These are phyloP conservation scores for Hydrolagus affinis DNA, from an alignment of 2,113 vertebrate genomes.

Conservation along the genomic window DNA sequence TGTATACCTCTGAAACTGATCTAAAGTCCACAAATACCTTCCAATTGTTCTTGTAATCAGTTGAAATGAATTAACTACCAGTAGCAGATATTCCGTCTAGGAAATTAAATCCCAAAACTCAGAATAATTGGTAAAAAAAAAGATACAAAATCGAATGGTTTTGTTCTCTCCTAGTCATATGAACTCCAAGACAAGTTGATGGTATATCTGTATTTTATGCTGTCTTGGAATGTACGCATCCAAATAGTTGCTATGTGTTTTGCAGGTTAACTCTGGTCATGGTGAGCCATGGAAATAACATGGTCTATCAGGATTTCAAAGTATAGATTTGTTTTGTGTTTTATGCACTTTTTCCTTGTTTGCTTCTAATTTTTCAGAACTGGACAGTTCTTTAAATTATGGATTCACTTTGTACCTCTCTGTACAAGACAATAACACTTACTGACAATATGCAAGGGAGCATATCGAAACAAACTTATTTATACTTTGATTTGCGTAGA, in stretches of 20 bases:
- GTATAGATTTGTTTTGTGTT: constrained; percentile 16
- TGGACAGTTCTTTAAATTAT: background rate
- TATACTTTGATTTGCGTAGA: constrained; percentile 60
- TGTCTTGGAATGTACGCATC: background rate
- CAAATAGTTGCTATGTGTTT: constrained; percentile 2
- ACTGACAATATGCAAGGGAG: constrained; percentile 48
- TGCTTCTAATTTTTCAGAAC: background rate
- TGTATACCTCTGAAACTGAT: constrained; percentile 29
- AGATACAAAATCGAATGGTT: background rate
- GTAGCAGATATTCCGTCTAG: background rate
- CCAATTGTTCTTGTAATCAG: constrained; percentile 19
- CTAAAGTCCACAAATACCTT: constrained; percentile 22
- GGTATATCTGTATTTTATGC: constrained; percentile 8
- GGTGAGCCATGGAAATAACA: background rate
- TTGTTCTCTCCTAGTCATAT: background rate
- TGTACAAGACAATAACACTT: constrained; percentile 40
- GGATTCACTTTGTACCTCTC: constrained; percentile 15
- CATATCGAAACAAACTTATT: constrained; percentile 58
- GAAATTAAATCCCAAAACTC: background rate
- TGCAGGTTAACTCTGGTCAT: background rate
- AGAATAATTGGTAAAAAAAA: constrained; percentile 8
- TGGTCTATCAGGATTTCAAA: constrained; percentile 20
- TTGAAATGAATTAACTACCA: constrained; percentile 21
- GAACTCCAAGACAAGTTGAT: background rate
- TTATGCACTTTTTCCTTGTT: background rate